These are phyloP conservation scores for Neogale vison DNA, from an alignment of 2,113 vertebrate genomes.

Conservation along the genomic window DNA sequence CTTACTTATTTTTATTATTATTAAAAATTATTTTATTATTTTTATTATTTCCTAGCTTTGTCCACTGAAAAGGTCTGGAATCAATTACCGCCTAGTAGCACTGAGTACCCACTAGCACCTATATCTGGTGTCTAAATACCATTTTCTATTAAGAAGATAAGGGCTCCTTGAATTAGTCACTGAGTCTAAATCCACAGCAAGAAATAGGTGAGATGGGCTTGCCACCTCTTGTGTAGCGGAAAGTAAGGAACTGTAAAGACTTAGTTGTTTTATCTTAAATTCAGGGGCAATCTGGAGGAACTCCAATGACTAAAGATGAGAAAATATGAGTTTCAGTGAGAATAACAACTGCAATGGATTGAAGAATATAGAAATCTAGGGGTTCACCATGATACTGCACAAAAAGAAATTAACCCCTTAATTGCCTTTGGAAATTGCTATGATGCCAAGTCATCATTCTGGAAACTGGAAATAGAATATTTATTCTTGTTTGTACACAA, in stretches of 20 bases:
- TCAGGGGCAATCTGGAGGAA: not conserved
- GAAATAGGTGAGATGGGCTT: not conserved
- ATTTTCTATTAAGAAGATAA: slow-evolving; percentile 1
- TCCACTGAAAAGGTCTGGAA: not conserved
- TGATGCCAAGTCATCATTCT: slow-evolving; percentile 16
- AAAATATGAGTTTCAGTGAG: not conserved
- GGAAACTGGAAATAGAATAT: slow-evolving; percentile 47
- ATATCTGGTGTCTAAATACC: not conserved
- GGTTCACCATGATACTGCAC: not conserved
- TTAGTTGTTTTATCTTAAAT: not conserved
- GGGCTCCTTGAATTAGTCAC: not conserved
- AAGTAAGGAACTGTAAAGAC: not conserved
- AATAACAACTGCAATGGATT: not conserved
- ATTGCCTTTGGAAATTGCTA: slow-evolving; percentile 21
- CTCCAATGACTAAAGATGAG: not conserved
- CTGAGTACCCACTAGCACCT: not conserved
- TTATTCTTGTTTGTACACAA: not conserved
- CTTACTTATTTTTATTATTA: not conserved
- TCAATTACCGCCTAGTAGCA: not conserved
- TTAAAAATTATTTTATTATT: not conserved
- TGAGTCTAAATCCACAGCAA: not conserved
- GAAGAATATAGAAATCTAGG: not conserved
- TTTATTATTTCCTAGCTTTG: not conserved
- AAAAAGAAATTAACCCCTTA: slow-evolving; percentile 16
- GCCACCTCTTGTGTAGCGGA: not conserved